A percentile compares a stretch with the other conserved stretches of the same genome.
phyloP scores from a whole-genome alignment of 2,888 invertebrate species.

The Andrena haemorrhoa region DNA sequence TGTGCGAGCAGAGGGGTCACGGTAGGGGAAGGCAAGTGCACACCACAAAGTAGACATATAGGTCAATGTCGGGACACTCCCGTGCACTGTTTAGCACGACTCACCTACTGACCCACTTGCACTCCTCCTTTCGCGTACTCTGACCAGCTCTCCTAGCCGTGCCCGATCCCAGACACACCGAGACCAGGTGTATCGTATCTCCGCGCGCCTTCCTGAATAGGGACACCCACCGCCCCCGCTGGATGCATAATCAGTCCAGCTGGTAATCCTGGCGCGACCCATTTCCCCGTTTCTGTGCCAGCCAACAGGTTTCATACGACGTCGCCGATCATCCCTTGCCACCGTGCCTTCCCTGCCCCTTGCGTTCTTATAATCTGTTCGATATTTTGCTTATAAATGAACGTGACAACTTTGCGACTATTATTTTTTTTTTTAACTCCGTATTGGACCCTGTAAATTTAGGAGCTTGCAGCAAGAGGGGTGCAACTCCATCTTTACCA shows the following conservation, averaged over 20 bases:
- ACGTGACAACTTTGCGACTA: too few relatives aligned
- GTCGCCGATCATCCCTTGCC: neutral
- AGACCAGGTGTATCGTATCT: constrained; percentile 27
- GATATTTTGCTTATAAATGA: too few relatives aligned
- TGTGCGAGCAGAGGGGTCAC: constrained; percentile 47
- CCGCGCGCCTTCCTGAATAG: constrained; percentile 29
- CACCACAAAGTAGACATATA: constrained; percentile 75
- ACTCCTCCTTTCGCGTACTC: constrained; percentile 69
- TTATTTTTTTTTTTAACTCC: too few relatives aligned
- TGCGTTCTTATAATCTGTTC: too few relatives aligned
- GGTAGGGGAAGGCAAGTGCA: constrained; percentile 69
- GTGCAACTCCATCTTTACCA: too few relatives aligned
- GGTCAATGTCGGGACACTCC: constrained; percentile 81
- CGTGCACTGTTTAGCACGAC: constrained; percentile 77
- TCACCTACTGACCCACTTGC: constrained; percentile 80
- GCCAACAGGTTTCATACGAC: constrained; percentile 42
- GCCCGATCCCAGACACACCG: constrained; percentile 36
- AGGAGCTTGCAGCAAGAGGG: too few relatives aligned
- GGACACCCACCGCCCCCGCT: constrained; percentile 25
- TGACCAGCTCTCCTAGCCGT: constrained; percentile 60
- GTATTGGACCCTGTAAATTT: too few relatives aligned
- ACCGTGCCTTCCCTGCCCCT: neutral
- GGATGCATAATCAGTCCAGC: constrained; percentile 23
- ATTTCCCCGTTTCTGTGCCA: constrained; percentile 19
- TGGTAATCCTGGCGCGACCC: constrained; percentile 38